These are phyloP conservation scores for Mionectes macconnelli DNA, from an alignment of 2,113 vertebrate species.

Conservation along the genomic window DNA sequence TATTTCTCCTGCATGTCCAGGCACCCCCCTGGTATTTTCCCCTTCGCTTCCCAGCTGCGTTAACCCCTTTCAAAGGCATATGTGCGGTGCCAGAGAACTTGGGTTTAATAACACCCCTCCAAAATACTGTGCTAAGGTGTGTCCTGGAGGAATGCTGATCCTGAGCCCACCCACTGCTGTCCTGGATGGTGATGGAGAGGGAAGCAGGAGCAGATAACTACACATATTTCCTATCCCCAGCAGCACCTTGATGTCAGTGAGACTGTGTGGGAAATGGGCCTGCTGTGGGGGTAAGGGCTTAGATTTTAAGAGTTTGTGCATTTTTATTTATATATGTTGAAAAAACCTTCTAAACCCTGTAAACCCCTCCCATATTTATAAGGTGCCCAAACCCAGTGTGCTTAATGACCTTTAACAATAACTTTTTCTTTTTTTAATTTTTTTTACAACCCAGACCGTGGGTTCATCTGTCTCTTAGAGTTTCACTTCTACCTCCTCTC, in stretches of 20 bases:
- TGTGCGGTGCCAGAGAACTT: background rate
- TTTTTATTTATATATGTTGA: background rate
- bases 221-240: fast-evolving
- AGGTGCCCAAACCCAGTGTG: background rate
- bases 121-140: background rate
- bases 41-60: background rate
- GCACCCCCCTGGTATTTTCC: background rate
- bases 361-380: background rate
- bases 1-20: background rate
- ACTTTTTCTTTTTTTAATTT: background rate
- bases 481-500: conserved; percentile 65
- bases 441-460: background rate
- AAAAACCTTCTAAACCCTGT: background rate
- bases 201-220: background rate
- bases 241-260: background rate
- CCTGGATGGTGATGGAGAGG: background rate
- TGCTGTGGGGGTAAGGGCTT: background rate
- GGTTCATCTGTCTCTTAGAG: background rate
- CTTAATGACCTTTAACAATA: conserved; percentile 11
- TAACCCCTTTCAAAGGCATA: background rate
- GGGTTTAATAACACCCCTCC: background rate
- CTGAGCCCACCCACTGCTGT: background rate
- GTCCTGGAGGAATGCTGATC: background rate
- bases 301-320: fast-evolving
- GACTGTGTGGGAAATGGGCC: fast-evolving